Conservation (phyloP, 1,140 invertebrate species). For the Atta colombica region DNA sequence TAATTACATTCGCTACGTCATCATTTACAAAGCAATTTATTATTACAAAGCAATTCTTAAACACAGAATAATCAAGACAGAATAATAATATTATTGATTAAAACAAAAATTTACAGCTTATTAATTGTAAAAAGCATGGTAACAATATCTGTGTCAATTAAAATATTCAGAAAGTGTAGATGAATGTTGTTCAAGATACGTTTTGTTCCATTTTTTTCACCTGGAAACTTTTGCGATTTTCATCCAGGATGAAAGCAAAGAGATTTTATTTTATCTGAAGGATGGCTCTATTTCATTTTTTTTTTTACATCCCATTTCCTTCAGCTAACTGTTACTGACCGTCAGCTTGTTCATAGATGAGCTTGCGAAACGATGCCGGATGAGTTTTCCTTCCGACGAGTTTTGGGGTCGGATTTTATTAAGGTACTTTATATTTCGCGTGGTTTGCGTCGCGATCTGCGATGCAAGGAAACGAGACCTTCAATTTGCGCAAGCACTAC, state of each 20-base stretch:
- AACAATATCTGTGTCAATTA: neutral
- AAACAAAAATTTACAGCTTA: neutral
- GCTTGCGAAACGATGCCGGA: constrained; percentile 55
- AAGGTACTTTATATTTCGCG: constrained; percentile 35
- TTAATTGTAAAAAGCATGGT: neutral
- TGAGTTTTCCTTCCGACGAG: constrained; percentile 56
- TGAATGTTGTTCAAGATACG: neutral
- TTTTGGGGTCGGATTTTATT: constrained; percentile 69
- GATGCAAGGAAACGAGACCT: constrained; percentile 24
- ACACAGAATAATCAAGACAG: constrained; percentile 5
- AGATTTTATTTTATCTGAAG: constrained; percentile 33
- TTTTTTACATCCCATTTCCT: neutral
- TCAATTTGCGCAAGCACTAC: constrained; percentile 60
- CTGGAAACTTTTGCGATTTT: neutral
- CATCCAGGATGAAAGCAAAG: neutral
- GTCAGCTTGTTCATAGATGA: constrained; percentile 39
- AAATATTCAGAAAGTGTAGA: neutral
- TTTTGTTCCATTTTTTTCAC: neutral
- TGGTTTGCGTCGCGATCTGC: constrained; percentile 24
- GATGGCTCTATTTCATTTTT: constrained; percentile 5
- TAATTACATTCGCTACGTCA: neutral
- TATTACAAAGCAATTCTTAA: neutral
- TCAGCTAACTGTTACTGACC: constrained; percentile 19
- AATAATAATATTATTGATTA: neutral
- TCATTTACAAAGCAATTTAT: neutral